A percentile compares a stretch with the other conserved stretches of the same genome.
Evolutionary conservation across 1,140 invertebrate species (phyloP).

Genomic region (Cydia strobilella): DNA sequence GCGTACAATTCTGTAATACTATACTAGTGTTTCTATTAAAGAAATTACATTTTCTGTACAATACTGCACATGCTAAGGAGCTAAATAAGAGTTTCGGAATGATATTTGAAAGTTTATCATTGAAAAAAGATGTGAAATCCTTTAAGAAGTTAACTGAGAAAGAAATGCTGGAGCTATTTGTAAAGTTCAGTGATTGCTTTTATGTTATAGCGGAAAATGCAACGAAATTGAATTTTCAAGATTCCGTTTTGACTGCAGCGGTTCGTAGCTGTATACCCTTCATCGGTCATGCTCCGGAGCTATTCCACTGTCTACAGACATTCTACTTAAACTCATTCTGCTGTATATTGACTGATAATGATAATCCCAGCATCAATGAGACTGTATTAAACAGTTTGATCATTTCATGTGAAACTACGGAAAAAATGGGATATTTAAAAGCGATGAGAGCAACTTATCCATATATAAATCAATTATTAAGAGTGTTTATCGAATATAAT

Average conservation of each 20-base stretch:
- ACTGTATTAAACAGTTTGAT: constrained; percentile 51
- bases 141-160: constrained; percentile 52
- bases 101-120: constrained; percentile 52
- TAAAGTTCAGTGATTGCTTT: constrained; percentile 60
- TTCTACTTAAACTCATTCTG: constrained; percentile 61
- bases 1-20: constrained; percentile 53
- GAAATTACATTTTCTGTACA: constrained; percentile 60
- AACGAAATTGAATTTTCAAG: constrained; percentile 47
- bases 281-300: constrained; percentile 47
- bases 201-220: constrained; percentile 59
- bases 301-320: constrained; percentile 61
- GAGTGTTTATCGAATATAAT: constrained; percentile 55
- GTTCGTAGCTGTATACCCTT: constrained; percentile 45
- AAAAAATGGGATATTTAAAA: constrained; percentile 55
- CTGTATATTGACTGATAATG: constrained; percentile 50
- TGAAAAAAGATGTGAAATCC: constrained; percentile 46
- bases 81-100: constrained; percentile 46
- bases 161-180: constrained; percentile 52
- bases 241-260: constrained; percentile 42
- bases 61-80: constrained; percentile 39
- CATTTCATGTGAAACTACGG: constrained; percentile 48
- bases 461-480: constrained; percentile 57
- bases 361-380: constrained; percentile 41
- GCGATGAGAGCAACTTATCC: constrained; percentile 57
- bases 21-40: constrained; percentile 58